Percentiles rank a stretch among this genome's conserved stretches.
Conservation (phyloP, 2,113 vertebrate species). For the Jaculus jaculus region DNA sequence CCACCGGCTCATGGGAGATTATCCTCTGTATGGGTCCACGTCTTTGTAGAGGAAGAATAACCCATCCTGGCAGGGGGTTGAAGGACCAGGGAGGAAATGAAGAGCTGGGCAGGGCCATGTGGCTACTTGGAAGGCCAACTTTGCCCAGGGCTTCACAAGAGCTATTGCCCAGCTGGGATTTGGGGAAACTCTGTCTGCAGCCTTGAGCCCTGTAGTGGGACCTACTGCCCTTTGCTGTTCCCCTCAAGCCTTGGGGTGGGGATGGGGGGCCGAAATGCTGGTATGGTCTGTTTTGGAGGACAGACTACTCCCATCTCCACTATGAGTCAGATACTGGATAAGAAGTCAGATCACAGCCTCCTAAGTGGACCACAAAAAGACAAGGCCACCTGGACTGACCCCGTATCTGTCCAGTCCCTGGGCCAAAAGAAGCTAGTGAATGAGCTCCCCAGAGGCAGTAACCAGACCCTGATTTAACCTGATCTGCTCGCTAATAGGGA, state of each 20-base stretch:
- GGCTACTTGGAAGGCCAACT: not conserved
- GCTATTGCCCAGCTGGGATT: not conserved
- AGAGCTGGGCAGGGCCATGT: not conserved
- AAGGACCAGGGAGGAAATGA: not conserved
- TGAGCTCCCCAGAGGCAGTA: not conserved
- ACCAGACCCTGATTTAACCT: conserved; percentile 56
- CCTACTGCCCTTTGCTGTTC: not conserved
- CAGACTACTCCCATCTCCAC: not conserved
- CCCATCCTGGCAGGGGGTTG: not conserved
- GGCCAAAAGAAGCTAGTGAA: not conserved
- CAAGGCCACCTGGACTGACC: not conserved
- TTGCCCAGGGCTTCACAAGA: not conserved
- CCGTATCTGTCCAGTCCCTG: not conserved
- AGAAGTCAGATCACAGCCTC: not conserved
- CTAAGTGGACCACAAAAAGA: not conserved
- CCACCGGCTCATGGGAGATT: not conserved
- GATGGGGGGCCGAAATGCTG: not conserved
- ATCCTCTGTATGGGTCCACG: not conserved
- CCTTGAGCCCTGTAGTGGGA: not conserved
- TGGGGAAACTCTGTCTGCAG: not conserved
- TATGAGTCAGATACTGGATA: not conserved
- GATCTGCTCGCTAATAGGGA: conserved; percentile 42
- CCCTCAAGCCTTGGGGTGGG: not conserved
- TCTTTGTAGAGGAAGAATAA: not conserved
- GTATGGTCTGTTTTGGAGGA: not conserved